These are phyloP conservation scores for Lepeophtheirus nordmannii DNA, from an alignment of 2,888 invertebrate genomes.

Conservation along the genomic window DNA sequence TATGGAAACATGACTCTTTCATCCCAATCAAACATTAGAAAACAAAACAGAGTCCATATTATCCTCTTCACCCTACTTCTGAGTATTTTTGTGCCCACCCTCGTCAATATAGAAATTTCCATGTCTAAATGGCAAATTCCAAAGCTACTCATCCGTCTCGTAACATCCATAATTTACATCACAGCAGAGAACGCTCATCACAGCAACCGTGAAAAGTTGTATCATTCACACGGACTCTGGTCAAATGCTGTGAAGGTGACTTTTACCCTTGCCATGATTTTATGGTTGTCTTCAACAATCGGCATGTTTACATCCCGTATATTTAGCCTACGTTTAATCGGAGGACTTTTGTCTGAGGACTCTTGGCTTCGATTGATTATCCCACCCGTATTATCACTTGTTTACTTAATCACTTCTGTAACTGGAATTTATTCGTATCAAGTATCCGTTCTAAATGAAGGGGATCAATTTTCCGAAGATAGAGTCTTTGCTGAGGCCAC, in stretches of 20 bases:
- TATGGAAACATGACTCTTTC: neutral
- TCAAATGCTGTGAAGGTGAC: neutral
- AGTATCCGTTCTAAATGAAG: neutral
- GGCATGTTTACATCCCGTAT: neutral
- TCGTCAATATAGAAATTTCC: neutral
- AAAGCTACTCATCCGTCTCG: neutral
- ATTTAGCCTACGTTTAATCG: neutral
- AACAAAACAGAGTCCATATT: neutral
- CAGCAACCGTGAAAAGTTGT: neutral
- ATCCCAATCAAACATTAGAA: neutral
- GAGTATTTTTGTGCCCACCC: neutral
- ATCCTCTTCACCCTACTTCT: neutral
- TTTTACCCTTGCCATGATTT: neutral
- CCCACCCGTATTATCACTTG: neutral
- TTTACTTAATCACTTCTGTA: neutral
- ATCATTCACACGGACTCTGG: neutral
- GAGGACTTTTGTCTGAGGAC: neutral
- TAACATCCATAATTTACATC: neutral
- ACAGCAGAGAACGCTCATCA: neutral
- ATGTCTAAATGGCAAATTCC: neutral
- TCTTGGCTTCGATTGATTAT: neutral
- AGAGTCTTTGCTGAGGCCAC: neutral
- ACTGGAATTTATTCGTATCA: neutral
- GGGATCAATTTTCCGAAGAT: neutral
- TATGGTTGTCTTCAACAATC: neutral